Evolutionary conservation across 2,888 invertebrate genomes (phyloP), one percentile per base, ranked within the genome.

Genomic region (Drosophila differens): DNA sequence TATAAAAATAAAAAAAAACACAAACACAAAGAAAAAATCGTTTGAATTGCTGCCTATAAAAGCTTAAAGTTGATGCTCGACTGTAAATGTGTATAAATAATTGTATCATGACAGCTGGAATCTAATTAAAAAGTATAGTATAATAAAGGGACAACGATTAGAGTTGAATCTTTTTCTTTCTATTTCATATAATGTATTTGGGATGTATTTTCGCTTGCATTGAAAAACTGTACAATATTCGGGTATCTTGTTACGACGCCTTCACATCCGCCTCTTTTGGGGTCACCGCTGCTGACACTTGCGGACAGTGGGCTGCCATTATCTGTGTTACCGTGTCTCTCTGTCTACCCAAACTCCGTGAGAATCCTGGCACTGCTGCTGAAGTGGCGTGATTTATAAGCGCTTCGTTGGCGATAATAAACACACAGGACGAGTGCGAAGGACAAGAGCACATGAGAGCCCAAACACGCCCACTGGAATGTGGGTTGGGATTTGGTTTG

Each of bases 331-430:
- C 57, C 30, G 69, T 58, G 70, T 30, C 39, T 41, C 57, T 30
- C 35, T 70, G 35, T 51, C 39, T 22, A 35, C 35, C 22, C 30
- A 0, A 35, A 54, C 41, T 54, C 16, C n/a, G 32, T 32, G 32
- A 32, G 65, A 33, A 33, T 28, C 47, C 52, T 30, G 41, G 32
- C 55, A 49, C 14, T 83, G 86, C 76, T 70, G 76, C 74, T 89
- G 89, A 85, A 85, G 89, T 86, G 72, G 70, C 71, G 86, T 89
- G 89, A 85, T 85, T 85, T 85, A 89, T 86, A 86, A 89, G 86
- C 86, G 84, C 74, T 89, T 81, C 81, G 86, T 73, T 65, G 73
- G 82, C 89, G 85, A 85, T 85, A 85, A 89, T 85, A 88, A 72
- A 82, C 77, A 82, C 73, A 79, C 71, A 62, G 79, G 57, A 53